Evolutionary conservation across 2,888 invertebrate species (phyloP), one percentile per base, ranked within the genome.

Genomic region (Belgica antarctica): DNA sequence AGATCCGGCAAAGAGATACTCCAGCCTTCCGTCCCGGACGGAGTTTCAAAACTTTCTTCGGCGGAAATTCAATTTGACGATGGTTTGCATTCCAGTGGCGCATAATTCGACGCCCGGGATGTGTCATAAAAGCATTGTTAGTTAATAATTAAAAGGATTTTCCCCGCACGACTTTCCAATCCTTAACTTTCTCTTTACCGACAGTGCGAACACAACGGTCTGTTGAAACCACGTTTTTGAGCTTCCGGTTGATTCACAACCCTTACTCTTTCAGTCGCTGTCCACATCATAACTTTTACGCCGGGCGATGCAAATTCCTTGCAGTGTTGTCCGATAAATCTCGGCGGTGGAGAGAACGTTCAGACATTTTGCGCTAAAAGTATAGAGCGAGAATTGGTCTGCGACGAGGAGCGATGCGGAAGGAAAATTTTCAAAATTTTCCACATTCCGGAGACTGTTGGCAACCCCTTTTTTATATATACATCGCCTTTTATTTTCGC

Each of bases 281-380:
- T n/a, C n/a, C 8, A 12, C 17, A 5, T 52, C 19, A 52, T 17
- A 52, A 52, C 19, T 52, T 22, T 19, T 22, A 7, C 22, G 5
- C 19, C 17, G 8, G 24, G 10, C 3, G 27, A 52, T 10, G n/a
- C 24, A 19, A 52, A 59, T 27, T 59, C 27, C 19, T 27, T 12
- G 12, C 59, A 59, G 52, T 59, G 59, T 34, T 34, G 34, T 68
- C 68, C 68, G 68, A 68, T 68, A 68, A 68, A 68, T 68, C 68
- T 57, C 65, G 17, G 65, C 65, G 47, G 15, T 22, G 19, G 41
- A 63, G 41, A 47, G 34, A 68, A 57, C 68, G 57, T 57, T 68
- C 57, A 68, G 68, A 52, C 28, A 57, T 68, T 68, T 68, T 68
- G 25, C 19, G 25, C n/a, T n/a, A n/a, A n/a, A n/a, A n/a, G n/a